Base-by-base conservation (phyloP, 2,888 invertebrate species). In the Mythimna lalbum region DNA sequence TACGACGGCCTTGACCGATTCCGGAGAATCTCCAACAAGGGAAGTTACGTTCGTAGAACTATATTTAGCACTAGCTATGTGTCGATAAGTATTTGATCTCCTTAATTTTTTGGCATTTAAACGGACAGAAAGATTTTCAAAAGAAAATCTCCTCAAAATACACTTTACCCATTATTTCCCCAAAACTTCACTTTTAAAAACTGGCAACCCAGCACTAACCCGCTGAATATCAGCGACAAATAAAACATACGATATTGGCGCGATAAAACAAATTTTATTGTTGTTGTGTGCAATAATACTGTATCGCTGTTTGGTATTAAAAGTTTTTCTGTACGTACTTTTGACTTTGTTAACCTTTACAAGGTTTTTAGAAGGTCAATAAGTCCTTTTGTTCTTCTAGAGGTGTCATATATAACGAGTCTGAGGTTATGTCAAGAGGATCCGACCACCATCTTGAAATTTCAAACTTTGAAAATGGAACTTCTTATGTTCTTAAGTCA, bases 201-300 rank as follows among this genome's bases (percentile, higher is more conserved):
- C 57, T 82, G 60, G 80, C 80, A 76, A 72, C 76, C 59, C 79
- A 66, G 52, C 49, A 63, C 67, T 72, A 74, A 69, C 57, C 65
- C 72, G 33, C 21, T 64, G 43, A 64, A 76, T 76, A 76, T 72
- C 71, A 67, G 71, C 64, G 62, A 81, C 82, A 88, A 86, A 88
- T 88, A 88, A 88, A 86, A 80, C 79, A 76, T 69, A 78, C 83
- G 83, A 87, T 90, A 89, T 90, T 90, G 84, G 80, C 56, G 66
- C 87, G 76, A 90, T 90, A 90, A 89, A 90, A 88, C 86, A 86
- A 85, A 78, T 85, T 88, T 90, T 89, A 90, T 89, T 84, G 88
- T 82, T 74, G 72, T 79, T 80, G 86, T 84, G 82, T 84, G 85
- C 83, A 83, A 83, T 88, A 87, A 87, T 83, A 86, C 80, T 72